Base-by-base conservation (phyloP, 2,888 invertebrate species). In the Drosophila conformis region DNA sequence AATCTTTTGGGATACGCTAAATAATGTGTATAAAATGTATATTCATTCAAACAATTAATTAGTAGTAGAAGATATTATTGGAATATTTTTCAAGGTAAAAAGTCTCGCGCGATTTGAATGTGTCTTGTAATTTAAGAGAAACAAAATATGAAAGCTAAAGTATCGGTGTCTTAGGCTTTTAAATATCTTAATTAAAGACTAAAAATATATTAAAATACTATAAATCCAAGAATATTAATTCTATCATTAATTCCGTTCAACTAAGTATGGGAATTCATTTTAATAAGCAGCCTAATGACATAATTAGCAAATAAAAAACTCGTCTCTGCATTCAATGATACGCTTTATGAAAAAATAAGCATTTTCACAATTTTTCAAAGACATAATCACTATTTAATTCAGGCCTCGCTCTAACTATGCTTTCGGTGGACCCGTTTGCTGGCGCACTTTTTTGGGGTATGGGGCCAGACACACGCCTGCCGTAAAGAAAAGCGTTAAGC, bases 401-500 rank as follows among this genome's bases (percentile, higher is more conserved):
- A 49, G 59, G 49, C 76, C 75, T 27, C 68, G 64, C 59, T 74
- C 66, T 25, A 33, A 64, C 73, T 69, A 36, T 36, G 60, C 54
- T 67, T 66, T 52, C 73, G 35, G 59, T 61, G 33, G 62, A 66
- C 58, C 60, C 54, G 73, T 69, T 76, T 67, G 29, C 21, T 53
- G 57, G 58, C 54, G 25, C 49, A 15, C 27, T 74, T 68, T 68
- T 68, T 42, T 35, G 46, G 18, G 71, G 59, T 52, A 62, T 67
- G 65, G 54, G 68, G 29, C 67, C 83, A 85, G 83, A 73, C 83
- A 66, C 51, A 46, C 62, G 69, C 40, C 56, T 48, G 62, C 57
- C 48, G 60, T 13, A 73, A 69, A 71, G 83, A 69, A 87, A 70
- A 88, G 73, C 89, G 78, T 86, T 88, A 86, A 90, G 90, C 80